Conservation (phyloP, 2,888 invertebrate genomes). For the Helicoverpa assulta region DNA sequence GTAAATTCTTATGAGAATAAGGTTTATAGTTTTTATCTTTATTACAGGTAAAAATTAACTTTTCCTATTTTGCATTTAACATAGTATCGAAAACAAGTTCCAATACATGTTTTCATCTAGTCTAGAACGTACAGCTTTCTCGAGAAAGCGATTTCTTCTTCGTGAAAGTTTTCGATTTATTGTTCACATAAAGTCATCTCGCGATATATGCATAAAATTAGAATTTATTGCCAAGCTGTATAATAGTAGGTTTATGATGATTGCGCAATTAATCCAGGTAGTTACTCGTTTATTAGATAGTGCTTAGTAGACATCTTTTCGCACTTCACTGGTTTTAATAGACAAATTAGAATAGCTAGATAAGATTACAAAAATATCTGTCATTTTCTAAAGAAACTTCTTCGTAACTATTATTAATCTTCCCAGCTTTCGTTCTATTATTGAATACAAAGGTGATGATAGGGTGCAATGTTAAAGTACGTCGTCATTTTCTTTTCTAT, state of each 20-base stretch:
- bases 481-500: no score
- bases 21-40: not conserved
- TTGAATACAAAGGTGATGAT: no score
- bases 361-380: no score
- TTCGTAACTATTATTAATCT: no score
- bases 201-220: constrained; percentile 39
- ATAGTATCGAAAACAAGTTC: constrained; percentile 11
- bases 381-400: no score
- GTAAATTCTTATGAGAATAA: no score
- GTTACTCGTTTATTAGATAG: not conserved
- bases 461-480: no score
- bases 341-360: not conserved
- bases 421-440: no score
- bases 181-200: constrained; percentile 34
- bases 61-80: not conserved
- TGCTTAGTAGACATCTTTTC: not conserved
- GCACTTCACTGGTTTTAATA: not conserved
- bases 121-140: constrained; percentile 4
- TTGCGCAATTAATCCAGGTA: constrained; percentile 9
- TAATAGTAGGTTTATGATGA: constrained; percentile 15
- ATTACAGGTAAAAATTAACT: not conserved
- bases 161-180: constrained; percentile 52
- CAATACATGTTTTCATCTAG: not conserved
- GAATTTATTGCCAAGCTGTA: constrained; percentile 8
- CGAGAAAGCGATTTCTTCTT: constrained; percentile 48